Conservation (phyloP, 2,888 invertebrate genomes). For the Eulithis testata region DNA sequence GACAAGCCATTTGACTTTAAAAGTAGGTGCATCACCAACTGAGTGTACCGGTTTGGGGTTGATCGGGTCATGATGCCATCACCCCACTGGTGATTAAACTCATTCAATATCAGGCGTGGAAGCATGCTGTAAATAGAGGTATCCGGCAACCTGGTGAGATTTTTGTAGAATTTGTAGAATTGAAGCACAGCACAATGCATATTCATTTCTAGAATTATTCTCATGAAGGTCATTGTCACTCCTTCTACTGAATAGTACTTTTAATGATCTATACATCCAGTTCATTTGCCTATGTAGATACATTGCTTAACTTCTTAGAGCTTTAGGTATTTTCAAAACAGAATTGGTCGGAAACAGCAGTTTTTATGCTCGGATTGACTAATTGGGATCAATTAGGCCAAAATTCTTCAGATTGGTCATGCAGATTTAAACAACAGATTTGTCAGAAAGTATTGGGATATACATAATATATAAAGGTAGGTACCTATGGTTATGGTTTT, state of each 20-base stretch:
- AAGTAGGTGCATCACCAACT: not conserved
- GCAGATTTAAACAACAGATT: slow-evolving; percentile 28
- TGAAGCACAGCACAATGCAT: slow-evolving; percentile 3
- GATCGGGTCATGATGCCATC: slow-evolving; percentile 16
- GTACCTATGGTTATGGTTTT: too few relatives aligned
- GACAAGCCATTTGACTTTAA: not conserved
- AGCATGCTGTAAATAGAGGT: slow-evolving; percentile 20
- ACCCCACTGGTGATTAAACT: slow-evolving; percentile 11
- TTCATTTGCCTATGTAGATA: too few relatives aligned
- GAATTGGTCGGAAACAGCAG: slow-evolving; percentile 2
- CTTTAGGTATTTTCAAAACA: not conserved
- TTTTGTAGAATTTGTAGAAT: slow-evolving; percentile 15
- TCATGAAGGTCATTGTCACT: not conserved
- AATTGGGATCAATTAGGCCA: slow-evolving; percentile 38
- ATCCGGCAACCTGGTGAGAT: slow-evolving; percentile 22
- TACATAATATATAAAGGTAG: too few relatives aligned
- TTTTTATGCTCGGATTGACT: slow-evolving; percentile 14
- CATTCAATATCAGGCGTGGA: slow-evolving; percentile 9
- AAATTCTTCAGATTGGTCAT: slow-evolving; percentile 33
- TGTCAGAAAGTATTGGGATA: not conserved
- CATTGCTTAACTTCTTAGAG: not conserved
- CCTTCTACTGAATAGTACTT: not conserved
- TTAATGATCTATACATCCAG: too few relatives aligned
- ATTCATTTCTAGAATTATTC: not conserved
- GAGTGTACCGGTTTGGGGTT: slow-evolving; percentile 11